These are phyloP conservation scores for Sebastes vulpes DNA, from an alignment of 2,797 vertebrate genomes.

Conservation along the genomic window DNA sequence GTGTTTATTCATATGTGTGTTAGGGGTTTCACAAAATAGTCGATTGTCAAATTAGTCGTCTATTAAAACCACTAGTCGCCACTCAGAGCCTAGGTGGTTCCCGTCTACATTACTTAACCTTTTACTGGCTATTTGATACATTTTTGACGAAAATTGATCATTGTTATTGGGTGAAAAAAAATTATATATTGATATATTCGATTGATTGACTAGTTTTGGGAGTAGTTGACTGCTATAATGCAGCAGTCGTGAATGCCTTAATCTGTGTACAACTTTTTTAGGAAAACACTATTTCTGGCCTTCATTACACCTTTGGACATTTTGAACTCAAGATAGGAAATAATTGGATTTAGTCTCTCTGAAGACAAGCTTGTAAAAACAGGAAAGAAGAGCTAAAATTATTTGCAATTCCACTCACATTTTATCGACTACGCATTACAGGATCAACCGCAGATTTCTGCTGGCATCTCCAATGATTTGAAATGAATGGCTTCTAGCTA, in stretches of 20 bases:
- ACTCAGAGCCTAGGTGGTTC: neutral
- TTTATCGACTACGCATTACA: neutral
- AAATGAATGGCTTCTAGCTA: constrained; percentile 28
- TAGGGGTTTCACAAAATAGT: neutral
- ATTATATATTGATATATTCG: neutral
- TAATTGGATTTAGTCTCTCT: neutral
- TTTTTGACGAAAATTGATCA: neutral
- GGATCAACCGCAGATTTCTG: constrained; percentile 14
- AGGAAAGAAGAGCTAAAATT: neutral
- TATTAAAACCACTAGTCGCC: too few relatives aligned
- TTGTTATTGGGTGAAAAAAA: neutral
- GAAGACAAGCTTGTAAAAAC: neutral
- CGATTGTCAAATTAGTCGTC: neutral
- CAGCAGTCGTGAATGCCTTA: neutral
- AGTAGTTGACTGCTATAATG: neutral
- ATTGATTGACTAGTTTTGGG: neutral
- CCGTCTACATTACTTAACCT: neutral
- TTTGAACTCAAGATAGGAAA: neutral
- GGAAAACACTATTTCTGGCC: neutral
- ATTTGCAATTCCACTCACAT: neutral
- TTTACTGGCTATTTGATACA: neutral
- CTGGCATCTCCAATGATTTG: constrained; percentile 17
- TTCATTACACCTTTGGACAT: neutral
- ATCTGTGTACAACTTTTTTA: neutral
- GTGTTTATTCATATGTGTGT: constrained; percentile 7